Evolutionary conservation across 2,113 vertebrate genomes (phyloP), one percentile per base, ranked within the genome.

Genomic region (Centropristis striata): DNA sequence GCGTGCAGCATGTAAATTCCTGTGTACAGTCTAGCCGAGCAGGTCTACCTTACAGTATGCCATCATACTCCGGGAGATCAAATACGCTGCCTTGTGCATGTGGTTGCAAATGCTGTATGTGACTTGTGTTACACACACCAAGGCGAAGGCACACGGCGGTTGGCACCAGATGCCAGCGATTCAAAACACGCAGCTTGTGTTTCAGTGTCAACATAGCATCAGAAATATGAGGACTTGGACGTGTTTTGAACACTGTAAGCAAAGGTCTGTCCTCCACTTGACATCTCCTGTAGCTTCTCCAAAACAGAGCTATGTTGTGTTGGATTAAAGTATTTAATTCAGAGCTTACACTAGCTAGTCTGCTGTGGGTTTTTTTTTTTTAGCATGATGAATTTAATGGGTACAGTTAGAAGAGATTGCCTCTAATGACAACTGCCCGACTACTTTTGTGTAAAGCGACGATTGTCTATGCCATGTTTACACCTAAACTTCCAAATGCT

Each of bases 361-460:
- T 80, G 81, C 78, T 81, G 68, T 75, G 69, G 50, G 41, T 11
- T 12, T 12, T 58, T 37, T 37, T 44, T 54, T 71, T 72, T 57
- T 15, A 59, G 66, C 79, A 58, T 44, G 71, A 78, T 4, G 23
- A 50, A 80, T 66, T 58, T 10, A 16, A 0, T 59, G 83, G 89
- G 87, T 90, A 59, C 88, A 90, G 94, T 93, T 87, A 70, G 94
- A 95, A 90, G 93, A 92, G 90, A 60, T 2, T 2, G 14, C 42
- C 90, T 93, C 90, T 90, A 75, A 94, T 94, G 93, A 95, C 85
- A 85, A 89, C 93, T 94, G 88, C 86, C 89, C 84, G 74, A 28
- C 60, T 28, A 7, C 28, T 59, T n/a, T 58, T 61, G 68, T 88
- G 74, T 77, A 37, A 76, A 57, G 63, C 59, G 60, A 65, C 68